Base-by-base conservation (phyloP, 2,113 vertebrate species). In the Dolichotis patagonum region DNA sequence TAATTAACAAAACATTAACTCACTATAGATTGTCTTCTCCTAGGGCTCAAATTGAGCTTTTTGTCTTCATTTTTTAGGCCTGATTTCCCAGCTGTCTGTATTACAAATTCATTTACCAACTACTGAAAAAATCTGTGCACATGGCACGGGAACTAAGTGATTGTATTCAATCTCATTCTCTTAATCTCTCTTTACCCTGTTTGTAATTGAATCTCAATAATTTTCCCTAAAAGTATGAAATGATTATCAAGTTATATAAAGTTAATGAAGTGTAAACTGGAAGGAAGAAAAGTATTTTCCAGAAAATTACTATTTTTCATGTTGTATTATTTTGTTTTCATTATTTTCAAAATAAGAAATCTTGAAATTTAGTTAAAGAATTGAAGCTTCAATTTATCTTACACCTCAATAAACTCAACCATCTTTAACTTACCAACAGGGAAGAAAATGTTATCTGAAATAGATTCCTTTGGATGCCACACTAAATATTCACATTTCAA, bases 401-500 rank as follows among this genome's bases (percentile, higher is more conserved):
- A 0, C 41, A 35, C 7, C 6, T 60, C 52, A 96, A 75, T 1
- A 38, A 56, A 84, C 30, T 84, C 60, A 88, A 75, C 28, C 41
- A 0, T 3, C 1, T 83, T 92, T 46, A 43, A 89, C 14, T 94
- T 88, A 77, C 6, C 12, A 17, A 90, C 2, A 87, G 24, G 71
- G 10, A 88, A 41, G 5, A 54, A 75, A 87, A 92, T 78, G 7
- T 3, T 1, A 26, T 46, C 6, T 1, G 16, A 82, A 90, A 46
- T 5, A 78, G 4, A 12, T 73, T 62, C 3, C 14, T 92, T 60
- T 86, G 8, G 13, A 41, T 85, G 69, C 52, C 4, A 91, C 94
- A 0, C 46, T 77, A 82, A 65, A 91, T 90, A 93, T 77, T 82
- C 32, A 88, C 8, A 86, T 92, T 90, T 95, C 62, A 88, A 22